These are phyloP conservation scores for Abscondita cerata DNA, from an alignment of 2,888 invertebrate genomes.

Conservation along the genomic window DNA sequence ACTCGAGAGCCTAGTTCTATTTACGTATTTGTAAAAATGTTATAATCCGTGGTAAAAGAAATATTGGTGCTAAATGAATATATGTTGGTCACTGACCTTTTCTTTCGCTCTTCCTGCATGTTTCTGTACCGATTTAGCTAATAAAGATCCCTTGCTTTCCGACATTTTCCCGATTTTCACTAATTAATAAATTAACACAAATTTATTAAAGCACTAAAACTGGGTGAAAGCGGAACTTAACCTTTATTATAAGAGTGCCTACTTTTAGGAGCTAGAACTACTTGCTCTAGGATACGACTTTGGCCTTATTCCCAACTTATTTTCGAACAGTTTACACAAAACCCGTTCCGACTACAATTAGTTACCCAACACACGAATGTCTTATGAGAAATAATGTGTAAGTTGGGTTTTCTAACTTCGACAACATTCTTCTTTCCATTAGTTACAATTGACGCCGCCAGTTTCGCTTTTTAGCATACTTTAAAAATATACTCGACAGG, in stretches of 20 bases:
- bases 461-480: constrained; percentile 2
- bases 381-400: constrained; percentile 10
- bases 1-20: constrained; percentile 14
- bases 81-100: constrained; percentile 74
- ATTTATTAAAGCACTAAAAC: constrained; percentile 16
- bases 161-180: constrained; percentile 68
- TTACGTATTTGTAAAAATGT: constrained; percentile 14
- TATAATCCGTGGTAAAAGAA: background rate
- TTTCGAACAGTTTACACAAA: constrained; percentile 29
- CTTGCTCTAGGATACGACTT: constrained; percentile 26
- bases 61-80: constrained; percentile 2
- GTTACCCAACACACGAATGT: constrained; percentile 16
- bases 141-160: constrained; percentile 91
- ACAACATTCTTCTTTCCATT: constrained; percentile 5
- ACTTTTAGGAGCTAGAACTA: constrained; percentile 26
- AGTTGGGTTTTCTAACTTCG: constrained; percentile 7
- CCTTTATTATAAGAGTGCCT: constrained; percentile 23
- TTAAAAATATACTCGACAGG: background rate
- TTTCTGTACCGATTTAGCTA: constrained; percentile 93
- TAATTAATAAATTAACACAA: constrained; percentile 9
- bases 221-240: constrained; percentile 25
- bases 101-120: constrained; percentile 96
- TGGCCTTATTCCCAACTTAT: constrained; percentile 34
- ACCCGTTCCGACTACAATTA: constrained; percentile 19
- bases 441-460: constrained; percentile 2